A percentile compares a stretch with the other conserved stretches of the same genome.
Conservation (phyloP, 2,797 vertebrate species). For the Centroberyx gerrardi region DNA sequence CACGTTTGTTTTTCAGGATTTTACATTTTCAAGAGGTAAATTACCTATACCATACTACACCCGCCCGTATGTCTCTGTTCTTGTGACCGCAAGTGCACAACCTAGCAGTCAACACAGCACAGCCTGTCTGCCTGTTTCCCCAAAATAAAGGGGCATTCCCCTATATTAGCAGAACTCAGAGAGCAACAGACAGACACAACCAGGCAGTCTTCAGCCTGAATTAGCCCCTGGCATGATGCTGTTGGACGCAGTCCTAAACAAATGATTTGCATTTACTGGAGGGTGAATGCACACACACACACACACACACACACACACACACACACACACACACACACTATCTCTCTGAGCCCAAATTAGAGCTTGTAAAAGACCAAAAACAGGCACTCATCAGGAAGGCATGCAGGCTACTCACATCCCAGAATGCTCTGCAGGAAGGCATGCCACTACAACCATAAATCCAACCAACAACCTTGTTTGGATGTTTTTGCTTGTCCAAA, state of each 20-base stretch:
- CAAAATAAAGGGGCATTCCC: constrained; percentile 12
- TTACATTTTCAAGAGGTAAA: too few species aligned
- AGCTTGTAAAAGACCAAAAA: constrained; percentile 38
- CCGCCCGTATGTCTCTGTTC: neutral
- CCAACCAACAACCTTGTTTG: constrained; percentile 6
- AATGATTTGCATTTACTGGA: constrained; percentile 53
- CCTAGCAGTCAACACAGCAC: constrained; percentile 1
- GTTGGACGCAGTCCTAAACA: constrained; percentile 37
- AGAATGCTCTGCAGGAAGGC: neutral
- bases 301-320: constrained; percentile 18
- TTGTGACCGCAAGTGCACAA: neutral
- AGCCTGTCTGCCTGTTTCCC: neutral
- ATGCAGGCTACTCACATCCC: neutral
- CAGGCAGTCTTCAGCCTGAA: constrained; percentile 15
- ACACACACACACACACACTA: constrained; percentile 19
- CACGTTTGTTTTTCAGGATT: neutral
- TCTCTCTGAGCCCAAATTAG: constrained; percentile 21
- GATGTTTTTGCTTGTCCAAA: constrained; percentile 5
- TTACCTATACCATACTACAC: neutral
- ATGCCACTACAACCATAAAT: constrained; percentile 1
- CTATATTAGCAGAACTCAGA: constrained; percentile 26
- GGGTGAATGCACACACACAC: constrained; percentile 25
- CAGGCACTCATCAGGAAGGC: neutral
- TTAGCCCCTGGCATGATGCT: constrained; percentile 33
- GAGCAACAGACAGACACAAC: constrained; percentile 21